Base-by-base conservation (phyloP, 2,113 vertebrate genomes). In the Carettochelys insculpta region DNA sequence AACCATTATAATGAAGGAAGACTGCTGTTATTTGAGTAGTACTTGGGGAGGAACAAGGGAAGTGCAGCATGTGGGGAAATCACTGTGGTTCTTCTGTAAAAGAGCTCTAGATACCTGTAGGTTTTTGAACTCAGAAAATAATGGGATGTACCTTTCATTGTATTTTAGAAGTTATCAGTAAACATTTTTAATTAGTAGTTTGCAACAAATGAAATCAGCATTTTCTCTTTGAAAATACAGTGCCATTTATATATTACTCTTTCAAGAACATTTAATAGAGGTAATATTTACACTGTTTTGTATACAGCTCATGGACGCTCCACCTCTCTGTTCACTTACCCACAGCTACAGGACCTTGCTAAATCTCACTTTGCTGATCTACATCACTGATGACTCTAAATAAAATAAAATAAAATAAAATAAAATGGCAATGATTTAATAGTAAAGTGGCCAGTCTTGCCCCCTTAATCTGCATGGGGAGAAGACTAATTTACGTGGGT, bases 1-100 rank as follows among this genome's bases (percentile, higher is more conserved):
- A 88, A 80, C 84, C 29, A 47, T 27, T 92, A 89, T 95, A 92
- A 77, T 51, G 7, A 79, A 92, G 65, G 50, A 89, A 71, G 88
- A 88, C 48, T 77, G 31, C 48, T 81, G 14, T 87, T 58, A 89
- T 80, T 95, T 90, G 89, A 97, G 95, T 94, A 90, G 58, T 92
- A 95, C 78, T 14, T 71, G 86, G 29, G 71, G 52, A 73, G 79
- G 86, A 73, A 92, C 4, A 87, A 91, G 53, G 86, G 91, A 92
- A 96, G 73, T 93, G 65, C 51, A 79, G 22, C 20, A n/a, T 17
- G 52, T 43, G 89, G 87, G 85, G 58, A 38, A 3, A 8, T 73
- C 22, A 48, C 75, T 94, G 34, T 61, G 89, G 90, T 77, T 4
- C 25, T 8, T n/a, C 51, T 77, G 5, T 25, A 77, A 43, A 83